These are phyloP conservation scores for Calliscelio sp. DNA, from an alignment of 2,888 invertebrate species.

Conservation along the genomic window DNA sequence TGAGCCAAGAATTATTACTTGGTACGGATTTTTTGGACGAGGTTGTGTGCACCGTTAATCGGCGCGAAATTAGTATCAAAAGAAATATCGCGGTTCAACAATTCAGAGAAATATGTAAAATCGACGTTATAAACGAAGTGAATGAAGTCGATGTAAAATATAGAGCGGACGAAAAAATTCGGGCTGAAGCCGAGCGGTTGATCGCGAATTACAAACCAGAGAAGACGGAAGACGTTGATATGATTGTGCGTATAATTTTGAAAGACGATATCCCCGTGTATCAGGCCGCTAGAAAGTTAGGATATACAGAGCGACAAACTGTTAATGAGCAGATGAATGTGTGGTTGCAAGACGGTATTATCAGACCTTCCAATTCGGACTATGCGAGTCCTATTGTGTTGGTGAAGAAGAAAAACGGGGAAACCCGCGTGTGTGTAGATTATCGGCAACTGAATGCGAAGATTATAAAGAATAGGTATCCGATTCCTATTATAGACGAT, in stretches of 20 bases:
- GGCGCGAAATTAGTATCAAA: not conserved
- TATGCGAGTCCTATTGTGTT: conserved; percentile 28
- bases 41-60: not conserved
- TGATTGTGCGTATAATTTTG: not conserved
- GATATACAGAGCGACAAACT: not conserved
- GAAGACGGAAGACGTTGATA: no score
- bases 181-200: not conserved
- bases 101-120: not conserved
- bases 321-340: not conserved
- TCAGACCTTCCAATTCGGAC: conserved; percentile 21
- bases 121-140: not conserved
- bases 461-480: conserved; percentile 77
- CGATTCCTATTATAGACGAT: conserved; percentile 20
- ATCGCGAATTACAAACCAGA: no score
- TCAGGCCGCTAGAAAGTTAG: not conserved
- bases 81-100: not conserved
- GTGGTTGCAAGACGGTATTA: conserved; percentile 1
- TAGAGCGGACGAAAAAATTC: not conserved
- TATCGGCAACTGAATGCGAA: conserved; percentile 76
- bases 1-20: not conserved
- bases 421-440: conserved; percentile 13
- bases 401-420: conserved; percentile 23
- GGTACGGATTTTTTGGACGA: not conserved
- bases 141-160: not conserved
- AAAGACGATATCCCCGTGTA: not conserved